These are phyloP conservation scores for Dryobotodes eremita DNA, from an alignment of 2,888 invertebrate genomes.

Conservation along the genomic window DNA sequence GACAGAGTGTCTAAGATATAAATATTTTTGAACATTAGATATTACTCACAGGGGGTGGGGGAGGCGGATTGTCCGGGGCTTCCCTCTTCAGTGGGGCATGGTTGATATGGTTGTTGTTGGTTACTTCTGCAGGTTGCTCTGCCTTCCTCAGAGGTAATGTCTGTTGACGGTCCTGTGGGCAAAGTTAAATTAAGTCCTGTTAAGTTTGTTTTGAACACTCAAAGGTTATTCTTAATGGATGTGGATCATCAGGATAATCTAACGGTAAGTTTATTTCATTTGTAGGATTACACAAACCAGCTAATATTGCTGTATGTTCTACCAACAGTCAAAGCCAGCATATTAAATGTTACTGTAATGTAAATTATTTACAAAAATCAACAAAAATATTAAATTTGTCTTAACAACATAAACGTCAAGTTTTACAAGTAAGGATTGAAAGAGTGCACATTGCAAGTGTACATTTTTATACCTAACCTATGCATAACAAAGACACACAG, in stretches of 20 bases:
- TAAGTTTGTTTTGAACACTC: neutral
- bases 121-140: slow-evolving; percentile 68
- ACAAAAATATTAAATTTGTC: neutral
- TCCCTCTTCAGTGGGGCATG: slow-evolving; percentile 72
- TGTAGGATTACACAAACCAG: neutral
- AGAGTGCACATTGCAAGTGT: neutral
- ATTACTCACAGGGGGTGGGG: slow-evolving; percentile 91
- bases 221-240: neutral
- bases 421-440: neutral
- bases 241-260: neutral
- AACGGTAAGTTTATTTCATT: neutral
- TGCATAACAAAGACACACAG: too few relatives aligned
- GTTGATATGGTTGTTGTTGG: slow-evolving; percentile 72
- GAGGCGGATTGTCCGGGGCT: slow-evolving; percentile 87
- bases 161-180: slow-evolving; percentile 83
- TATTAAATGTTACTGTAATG: neutral
- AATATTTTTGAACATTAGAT: neutral
- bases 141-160: slow-evolving; percentile 80
- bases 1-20: neutral
- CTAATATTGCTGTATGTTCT: neutral
- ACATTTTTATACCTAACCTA: neutral
- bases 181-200: slow-evolving; percentile 53
- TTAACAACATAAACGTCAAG: neutral
- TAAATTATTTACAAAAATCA: neutral
- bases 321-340: neutral